Evolutionary conservation across 2,113 vertebrate genomes (phyloP), one percentile per base, ranked within the genome.

Genomic region (Istiophorus platypterus): DNA sequence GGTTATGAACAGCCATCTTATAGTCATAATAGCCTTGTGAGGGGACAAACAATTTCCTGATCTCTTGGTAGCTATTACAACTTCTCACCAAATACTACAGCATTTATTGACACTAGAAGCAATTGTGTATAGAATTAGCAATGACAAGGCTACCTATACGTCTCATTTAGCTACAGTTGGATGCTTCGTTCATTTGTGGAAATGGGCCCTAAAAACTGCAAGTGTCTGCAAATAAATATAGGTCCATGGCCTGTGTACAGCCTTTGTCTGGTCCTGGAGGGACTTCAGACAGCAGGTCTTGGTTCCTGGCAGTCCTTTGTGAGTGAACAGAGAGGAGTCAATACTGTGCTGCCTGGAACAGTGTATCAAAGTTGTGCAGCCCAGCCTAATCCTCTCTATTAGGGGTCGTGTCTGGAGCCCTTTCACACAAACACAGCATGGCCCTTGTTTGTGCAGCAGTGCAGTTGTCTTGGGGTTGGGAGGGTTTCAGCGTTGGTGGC

Each of bases 381-480:
- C 73, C 84, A 81, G 64, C 81, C 87, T 92, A 95, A 96, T 95
- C 96, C 92, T 34, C 13, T 1, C 59, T 93, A 95, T 94, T 92
- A 93, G 92, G 92, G 66, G 51, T 62, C 69, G 59, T 87, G 94
- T 96, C 96, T 93, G 71, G 70, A 80, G 77, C 18, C 64, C 89
- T 89, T 92, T 91, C 64, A 74, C 27, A 51, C 64, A 86, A 4
- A 39, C 94, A 98, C 96, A 98, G 96, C 95, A 92, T 89, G 31
- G 73, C 93, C 88, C 92, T 97, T 98, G 96, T 99, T 92, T 95
- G 83, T 88, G 88, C 72, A 49, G 3, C 1, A 4, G 85, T 95
- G 91, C 97, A 98, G 97, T 98, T 99, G 98, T 96, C 96, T 67
- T 51, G 52, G 88, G 10, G 45, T 24, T 58, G 65, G 80, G 93